Conservation (phyloP, 2,113 vertebrate genomes). For the Rhineura floridana region DNA sequence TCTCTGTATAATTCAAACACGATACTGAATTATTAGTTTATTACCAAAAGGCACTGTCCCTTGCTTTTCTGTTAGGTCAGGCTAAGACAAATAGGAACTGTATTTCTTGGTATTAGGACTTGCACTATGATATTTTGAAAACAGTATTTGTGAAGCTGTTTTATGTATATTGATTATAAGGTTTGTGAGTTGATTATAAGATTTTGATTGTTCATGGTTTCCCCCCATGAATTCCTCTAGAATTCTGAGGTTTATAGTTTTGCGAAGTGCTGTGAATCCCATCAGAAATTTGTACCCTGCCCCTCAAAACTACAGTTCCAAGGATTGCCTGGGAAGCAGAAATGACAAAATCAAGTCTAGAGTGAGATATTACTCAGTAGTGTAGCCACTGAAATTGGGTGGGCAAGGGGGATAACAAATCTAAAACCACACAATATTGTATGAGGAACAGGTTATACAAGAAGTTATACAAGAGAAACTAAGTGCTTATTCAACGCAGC, state of each 20-base stretch:
- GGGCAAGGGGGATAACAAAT: too few relatives aligned
- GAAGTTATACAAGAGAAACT: not conserved
- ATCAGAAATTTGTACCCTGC: not conserved
- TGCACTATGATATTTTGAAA: not conserved
- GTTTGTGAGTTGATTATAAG: too few relatives aligned
- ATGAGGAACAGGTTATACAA: not conserved
- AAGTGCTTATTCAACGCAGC: not conserved
- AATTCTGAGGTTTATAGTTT: not conserved
- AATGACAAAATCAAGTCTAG: not conserved
- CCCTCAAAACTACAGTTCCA: not conserved
- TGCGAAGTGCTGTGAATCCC: not conserved
- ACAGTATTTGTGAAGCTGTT: not conserved
- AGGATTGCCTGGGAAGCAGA: not conserved
- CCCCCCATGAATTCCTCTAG: too few relatives aligned
- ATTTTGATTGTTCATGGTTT: too few relatives aligned
- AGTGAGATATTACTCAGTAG: not conserved
- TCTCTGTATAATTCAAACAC: not conserved
- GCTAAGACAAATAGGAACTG: not conserved
- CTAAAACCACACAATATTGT: too few relatives aligned
- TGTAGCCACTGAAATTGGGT: not conserved
- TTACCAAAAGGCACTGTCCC: not conserved
- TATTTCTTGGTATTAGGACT: not conserved
- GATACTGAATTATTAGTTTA: not conserved
- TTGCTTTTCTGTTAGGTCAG: not conserved
- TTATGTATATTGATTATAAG: not conserved